phyloP scores from a whole-genome alignment of 2,113 vertebrate species.

The Cyanistes caeruleus region DNA sequence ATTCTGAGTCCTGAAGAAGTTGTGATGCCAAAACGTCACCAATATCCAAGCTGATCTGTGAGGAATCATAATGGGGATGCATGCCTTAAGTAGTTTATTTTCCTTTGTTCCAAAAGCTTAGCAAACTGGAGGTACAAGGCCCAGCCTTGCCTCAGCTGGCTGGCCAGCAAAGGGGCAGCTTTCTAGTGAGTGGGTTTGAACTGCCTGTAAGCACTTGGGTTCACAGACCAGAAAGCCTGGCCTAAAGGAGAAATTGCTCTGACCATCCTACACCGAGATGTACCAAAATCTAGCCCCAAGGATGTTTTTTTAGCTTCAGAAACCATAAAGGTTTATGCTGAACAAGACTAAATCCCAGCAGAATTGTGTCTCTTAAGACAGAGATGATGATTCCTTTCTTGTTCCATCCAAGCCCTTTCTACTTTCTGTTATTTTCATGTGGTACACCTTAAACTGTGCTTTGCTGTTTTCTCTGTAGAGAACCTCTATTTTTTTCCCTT shows the following conservation, averaged over 20 bases:
- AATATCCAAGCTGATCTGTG: not conserved
- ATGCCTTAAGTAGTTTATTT: not conserved
- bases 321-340: not conserved
- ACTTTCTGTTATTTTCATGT: not conserved
- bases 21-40: not conserved
- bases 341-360: not conserved
- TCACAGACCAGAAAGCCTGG: not conserved
- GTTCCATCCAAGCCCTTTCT: not conserved
- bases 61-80: not conserved
- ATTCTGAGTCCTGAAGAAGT: not conserved
- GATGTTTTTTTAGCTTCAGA: not conserved
- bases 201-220: not conserved
- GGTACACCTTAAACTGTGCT: not conserved
- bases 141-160: not conserved
- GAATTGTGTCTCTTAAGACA: not conserved
- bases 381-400: not conserved
- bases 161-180: not conserved
- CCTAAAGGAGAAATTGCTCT: not conserved
- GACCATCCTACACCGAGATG: not conserved
- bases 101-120: not conserved
- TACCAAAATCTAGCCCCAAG: not conserved
- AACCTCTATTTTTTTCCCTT: not conserved
- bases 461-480: not conserved
- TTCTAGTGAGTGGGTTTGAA: not conserved
- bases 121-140: rapidly evolving